phyloP scores from a whole-genome alignment of 2,113 vertebrate genomes.

The Meriones unguiculatus region DNA sequence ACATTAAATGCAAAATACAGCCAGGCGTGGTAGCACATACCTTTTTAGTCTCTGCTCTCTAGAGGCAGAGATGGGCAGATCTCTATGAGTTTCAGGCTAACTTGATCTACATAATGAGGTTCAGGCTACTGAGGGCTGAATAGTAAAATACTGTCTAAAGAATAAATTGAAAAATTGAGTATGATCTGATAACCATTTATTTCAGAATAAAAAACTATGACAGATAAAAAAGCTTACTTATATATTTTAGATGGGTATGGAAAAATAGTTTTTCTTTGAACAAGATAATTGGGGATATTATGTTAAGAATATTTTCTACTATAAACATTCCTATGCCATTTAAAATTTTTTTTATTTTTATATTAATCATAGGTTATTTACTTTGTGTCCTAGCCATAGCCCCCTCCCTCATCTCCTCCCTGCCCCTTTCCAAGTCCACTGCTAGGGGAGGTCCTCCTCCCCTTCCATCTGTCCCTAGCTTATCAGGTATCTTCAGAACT shows the following conservation, averaged over 20 bases:
- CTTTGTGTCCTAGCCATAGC: too few species aligned
- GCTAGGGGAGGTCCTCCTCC: too few species aligned
- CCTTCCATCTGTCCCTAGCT: too few species aligned
- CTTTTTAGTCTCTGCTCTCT: neutral
- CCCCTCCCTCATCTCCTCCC: too few species aligned
- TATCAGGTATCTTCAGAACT: too few species aligned
- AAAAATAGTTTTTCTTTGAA: neutral
- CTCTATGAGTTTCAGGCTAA: neutral
- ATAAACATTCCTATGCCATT: neutral
- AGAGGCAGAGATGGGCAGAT: neutral
- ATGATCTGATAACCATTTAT: neutral
- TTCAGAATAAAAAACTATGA: neutral
- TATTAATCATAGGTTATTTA: too few species aligned
- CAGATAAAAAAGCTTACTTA: neutral
- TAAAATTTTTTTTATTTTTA: neutral
- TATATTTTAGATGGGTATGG: neutral
- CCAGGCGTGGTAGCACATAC: neutral
- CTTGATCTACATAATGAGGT: neutral
- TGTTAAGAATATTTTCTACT: slow-evolving; percentile 12
- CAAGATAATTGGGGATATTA: neutral
- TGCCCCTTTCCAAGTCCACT: too few species aligned
- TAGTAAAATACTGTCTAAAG: neutral
- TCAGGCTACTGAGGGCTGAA: neutral
- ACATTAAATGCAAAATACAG: neutral
- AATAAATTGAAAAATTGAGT: neutral